A percentile compares a stretch with the other conserved stretches of the same genome.
Evolutionary conservation across 2,888 invertebrate species (phyloP).

Genomic region (Ptycholaimellus sp.): DNA sequence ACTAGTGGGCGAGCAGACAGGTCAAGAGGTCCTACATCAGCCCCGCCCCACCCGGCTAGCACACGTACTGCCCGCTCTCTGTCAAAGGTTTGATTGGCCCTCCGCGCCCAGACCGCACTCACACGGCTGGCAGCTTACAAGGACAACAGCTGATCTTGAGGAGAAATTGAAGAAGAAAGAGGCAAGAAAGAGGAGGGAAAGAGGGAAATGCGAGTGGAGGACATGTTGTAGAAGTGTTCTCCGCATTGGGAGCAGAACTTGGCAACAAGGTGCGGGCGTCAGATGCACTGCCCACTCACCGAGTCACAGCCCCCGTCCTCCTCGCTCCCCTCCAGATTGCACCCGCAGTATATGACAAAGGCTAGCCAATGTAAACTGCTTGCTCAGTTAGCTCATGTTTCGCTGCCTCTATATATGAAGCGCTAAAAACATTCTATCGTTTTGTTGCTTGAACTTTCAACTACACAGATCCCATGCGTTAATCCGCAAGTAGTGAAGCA

Average conservation of each 20-base stretch:
- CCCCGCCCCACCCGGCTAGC: constrained; percentile 27
- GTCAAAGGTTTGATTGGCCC: constrained; percentile 9
- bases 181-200: background rate
- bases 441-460: too few species aligned
- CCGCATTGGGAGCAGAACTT: constrained; percentile 27
- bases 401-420: too few species aligned
- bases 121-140: constrained; percentile 19
- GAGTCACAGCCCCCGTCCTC: constrained; percentile 22
- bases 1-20: constrained; percentile 25
- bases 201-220: constrained; percentile 12
- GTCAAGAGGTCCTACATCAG: constrained; percentile 28
- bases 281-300: constrained; percentile 28
- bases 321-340: constrained; percentile 11
- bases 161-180: background rate
- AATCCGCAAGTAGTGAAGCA: too few species aligned
- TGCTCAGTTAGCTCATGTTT: too few species aligned
- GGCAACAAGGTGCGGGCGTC: constrained; percentile 27
- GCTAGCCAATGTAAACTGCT: too few species aligned
- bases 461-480: too few species aligned
- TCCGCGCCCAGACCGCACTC: constrained; percentile 19
- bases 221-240: constrained; percentile 25
- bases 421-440: too few species aligned
- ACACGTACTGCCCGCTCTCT: constrained; percentile 25
- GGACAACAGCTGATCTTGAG: background rate
- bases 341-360: constrained; percentile 18